Conservation (phyloP, 2,888 invertebrate species). For the Lasius fuliginosus region DNA sequence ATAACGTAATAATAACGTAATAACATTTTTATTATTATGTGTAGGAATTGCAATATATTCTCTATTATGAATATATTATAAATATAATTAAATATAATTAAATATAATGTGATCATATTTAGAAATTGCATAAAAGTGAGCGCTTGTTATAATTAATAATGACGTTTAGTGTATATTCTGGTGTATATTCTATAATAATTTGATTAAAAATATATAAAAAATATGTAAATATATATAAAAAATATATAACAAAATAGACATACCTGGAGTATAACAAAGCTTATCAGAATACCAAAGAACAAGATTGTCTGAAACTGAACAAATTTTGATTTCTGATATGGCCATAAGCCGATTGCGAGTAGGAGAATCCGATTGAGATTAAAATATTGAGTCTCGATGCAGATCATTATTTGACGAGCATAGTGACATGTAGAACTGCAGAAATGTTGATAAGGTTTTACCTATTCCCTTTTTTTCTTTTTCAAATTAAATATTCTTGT, state of each 20-base stretch:
- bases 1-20: neutral
- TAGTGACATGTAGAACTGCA: neutral
- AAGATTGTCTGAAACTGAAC: neutral
- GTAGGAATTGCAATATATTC: too few species aligned
- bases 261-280: conserved; percentile 25
- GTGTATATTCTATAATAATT: neutral
- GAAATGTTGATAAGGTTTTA: neutral
- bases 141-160: too few species aligned
- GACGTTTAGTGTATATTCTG: too few species aligned
- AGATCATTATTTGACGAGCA: neutral
- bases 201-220: neutral
- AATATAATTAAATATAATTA: too few species aligned
- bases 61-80: too few species aligned
- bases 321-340: neutral
- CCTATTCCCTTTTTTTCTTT: neutral
- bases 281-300: neutral
- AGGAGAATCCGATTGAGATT: neutral
- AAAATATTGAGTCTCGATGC: neutral
- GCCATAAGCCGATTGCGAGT: conserved; percentile 26
- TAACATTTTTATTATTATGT: too few species aligned
- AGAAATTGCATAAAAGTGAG: too few species aligned
- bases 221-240: too few species aligned
- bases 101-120: too few species aligned
- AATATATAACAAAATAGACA: too few species aligned
- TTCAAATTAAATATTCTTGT: neutral